Evolutionary conservation across 2,888 invertebrate genomes (phyloP).

Genomic region (Oscheius myriophilus): DNA sequence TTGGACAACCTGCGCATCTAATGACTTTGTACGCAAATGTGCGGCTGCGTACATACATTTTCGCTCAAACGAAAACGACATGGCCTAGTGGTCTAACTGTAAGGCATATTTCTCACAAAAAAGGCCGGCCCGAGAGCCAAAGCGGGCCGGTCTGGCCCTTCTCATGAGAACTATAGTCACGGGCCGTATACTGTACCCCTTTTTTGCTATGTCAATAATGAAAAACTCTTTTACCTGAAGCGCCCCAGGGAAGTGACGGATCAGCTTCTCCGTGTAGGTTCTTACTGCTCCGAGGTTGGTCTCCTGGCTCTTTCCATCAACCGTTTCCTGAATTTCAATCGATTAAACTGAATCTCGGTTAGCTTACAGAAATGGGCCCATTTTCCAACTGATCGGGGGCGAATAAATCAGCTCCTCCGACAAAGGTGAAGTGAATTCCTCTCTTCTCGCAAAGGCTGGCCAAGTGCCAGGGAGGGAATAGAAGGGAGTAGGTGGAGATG

Average conservation of each 20-base stretch:
- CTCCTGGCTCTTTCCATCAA: slow-evolving; percentile 46
- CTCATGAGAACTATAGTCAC: too few species aligned
- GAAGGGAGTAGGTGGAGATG: slow-evolving; percentile 60
- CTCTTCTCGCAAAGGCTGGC: slow-evolving; percentile 55
- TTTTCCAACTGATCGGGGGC: slow-evolving; percentile 29
- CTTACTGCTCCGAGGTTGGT: slow-evolving; percentile 59
- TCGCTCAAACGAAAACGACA: too few species aligned
- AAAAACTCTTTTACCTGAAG: slow-evolving; percentile 53
- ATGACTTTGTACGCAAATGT: too few species aligned
- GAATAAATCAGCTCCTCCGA: slow-evolving; percentile 60
- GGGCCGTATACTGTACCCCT: too few species aligned
- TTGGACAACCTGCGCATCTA: not conserved
- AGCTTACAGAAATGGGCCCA: not conserved
- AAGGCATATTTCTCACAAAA: slow-evolving; percentile 1
- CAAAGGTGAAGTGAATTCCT: slow-evolving; percentile 60
- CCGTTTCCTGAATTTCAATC: slow-evolving; percentile 36
- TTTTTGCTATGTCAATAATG: too few species aligned
- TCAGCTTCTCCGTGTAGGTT: slow-evolving; percentile 46
- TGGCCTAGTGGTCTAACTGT: too few species aligned
- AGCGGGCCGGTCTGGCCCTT: too few species aligned
- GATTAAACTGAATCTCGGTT: not conserved
- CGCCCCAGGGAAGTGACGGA: slow-evolving; percentile 45
- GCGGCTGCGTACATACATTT: too few species aligned
- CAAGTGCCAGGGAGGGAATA: slow-evolving; percentile 66
- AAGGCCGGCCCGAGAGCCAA: too few species aligned